Evolutionary conservation across 2,888 invertebrate species (phyloP).

Genomic region (Elaeidobius kamerunicus): DNA sequence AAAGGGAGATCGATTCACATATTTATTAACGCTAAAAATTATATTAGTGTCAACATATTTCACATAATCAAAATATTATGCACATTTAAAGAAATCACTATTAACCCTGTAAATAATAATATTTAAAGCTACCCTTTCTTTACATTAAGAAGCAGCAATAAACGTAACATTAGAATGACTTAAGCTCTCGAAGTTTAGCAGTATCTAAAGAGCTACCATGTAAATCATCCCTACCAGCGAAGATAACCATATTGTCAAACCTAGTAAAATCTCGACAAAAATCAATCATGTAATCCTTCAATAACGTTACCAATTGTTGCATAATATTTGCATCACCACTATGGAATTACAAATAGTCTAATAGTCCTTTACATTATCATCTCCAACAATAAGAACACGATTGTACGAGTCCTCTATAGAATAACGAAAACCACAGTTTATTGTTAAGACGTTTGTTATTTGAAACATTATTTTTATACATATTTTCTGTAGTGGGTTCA

Average conservation of each 20-base stretch:
- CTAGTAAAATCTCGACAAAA: neutral
- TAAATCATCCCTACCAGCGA: neutral
- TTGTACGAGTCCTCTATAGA: too few relatives aligned
- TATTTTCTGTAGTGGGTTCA: too few relatives aligned
- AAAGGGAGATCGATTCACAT: neutral
- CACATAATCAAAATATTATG: neutral
- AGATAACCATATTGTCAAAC: neutral
- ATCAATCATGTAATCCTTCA: neutral
- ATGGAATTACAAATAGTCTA: neutral
- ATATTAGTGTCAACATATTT: neutral
- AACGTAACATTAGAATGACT: neutral
- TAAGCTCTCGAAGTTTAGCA: neutral
- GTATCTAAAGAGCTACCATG: neutral
- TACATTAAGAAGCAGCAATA: neutral
- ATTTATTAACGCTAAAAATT: neutral
- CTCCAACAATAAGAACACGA: neutral
- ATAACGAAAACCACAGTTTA: too few relatives aligned
- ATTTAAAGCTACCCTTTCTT: too few relatives aligned
- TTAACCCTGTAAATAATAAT: neutral
- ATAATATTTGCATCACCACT: neutral
- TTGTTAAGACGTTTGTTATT: too few relatives aligned
- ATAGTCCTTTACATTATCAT: neutral
- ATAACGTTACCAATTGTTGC: neutral
- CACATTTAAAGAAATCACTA: neutral
- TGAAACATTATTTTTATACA: too few relatives aligned